Conservation (phyloP, 2,113 vertebrate species). For the Sorex fumeus region DNA sequence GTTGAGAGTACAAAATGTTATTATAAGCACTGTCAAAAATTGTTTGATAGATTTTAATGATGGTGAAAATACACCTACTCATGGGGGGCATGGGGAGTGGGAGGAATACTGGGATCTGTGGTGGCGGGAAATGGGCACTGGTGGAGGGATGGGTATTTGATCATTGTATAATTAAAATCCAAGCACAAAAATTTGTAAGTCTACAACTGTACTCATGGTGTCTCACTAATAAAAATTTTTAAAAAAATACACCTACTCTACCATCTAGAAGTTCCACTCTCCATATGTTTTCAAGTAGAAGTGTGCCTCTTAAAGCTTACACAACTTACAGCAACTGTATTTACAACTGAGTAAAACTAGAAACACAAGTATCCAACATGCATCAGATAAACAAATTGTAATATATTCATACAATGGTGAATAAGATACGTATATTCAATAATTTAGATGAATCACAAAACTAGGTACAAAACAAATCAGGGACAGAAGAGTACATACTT, state of each 20-base stretch:
- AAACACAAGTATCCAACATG: background rate
- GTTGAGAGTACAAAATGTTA: background rate
- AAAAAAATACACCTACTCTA: background rate
- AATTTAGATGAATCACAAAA: conserved; percentile 26
- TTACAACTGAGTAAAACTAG: background rate
- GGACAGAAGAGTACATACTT: background rate
- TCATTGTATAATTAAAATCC: too few species aligned
- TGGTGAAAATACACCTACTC: background rate
- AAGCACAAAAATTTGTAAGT: too few species aligned
- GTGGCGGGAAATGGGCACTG: too few species aligned
- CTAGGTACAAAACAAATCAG: conserved; percentile 17
- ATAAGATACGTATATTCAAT: background rate
- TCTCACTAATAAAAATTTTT: too few species aligned
- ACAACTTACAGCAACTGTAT: background rate
- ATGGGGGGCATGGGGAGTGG: too few species aligned
- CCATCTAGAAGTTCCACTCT: background rate
- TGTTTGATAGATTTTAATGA: background rate
- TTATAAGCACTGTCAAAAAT: background rate
- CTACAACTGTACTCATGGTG: too few species aligned
- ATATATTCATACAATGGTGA: background rate
- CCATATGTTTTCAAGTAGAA: conserved; percentile 17
- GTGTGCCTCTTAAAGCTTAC: background rate
- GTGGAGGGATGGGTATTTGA: too few species aligned
- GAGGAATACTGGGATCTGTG: too few species aligned
- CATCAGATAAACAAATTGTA: background rate